Evolutionary conservation across 2,888 invertebrate genomes (phyloP), one percentile per base, ranked within the genome.

Genomic region (Koerneria pararmatus): DNA sequence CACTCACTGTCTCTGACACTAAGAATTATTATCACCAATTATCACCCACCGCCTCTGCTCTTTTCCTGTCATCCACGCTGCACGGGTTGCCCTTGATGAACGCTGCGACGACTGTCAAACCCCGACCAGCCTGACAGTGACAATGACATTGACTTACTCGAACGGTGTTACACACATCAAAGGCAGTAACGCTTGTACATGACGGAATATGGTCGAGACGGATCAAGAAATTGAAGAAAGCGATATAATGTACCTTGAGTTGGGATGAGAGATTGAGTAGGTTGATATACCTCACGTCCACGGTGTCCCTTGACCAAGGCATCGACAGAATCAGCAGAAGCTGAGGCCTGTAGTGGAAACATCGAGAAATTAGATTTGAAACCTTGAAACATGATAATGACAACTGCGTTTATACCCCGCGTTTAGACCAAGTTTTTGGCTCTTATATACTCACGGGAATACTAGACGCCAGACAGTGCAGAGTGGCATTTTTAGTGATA

Each of bases 191-290:
- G 8, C 15, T 4, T 0, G 3, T 37, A 59, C 41, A 59, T 24
- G 49, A 48, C 29, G 15, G 29, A 22, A 48, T 46, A 32, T n/a
- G n/a, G n/a, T n/a, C n/a, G n/a, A n/a, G n/a, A n/a, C n/a, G n/a
- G n/a, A n/a, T 19, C 66, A 51, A 6, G 11, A 5, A 66, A 27
- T 5, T 29, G 70, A 75, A 27, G n/a, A n/a, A n/a, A n/a, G 15
- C 15, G 11, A 8, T 31, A 19, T 15, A 59, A 83, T 85, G 85
- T 62, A 85, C 86, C 88, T 99, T 99, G 41, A 98, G 87, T 86
- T 99, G 98, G 74, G 91, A 91, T 59, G 95, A 93, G 85, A 98
- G 93, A 46, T 94, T 89, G 82, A 97, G 90, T 84, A 98, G 88
- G 85, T 94, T 95, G 70, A 78, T 61, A 54, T 79, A 80, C 15